A percentile compares a stretch with the other conserved stretches of the same genome.
These are phyloP conservation scores for Rhadina sibilatrix DNA, from an alignment of 2,113 vertebrate genomes.

Conservation along the genomic window DNA sequence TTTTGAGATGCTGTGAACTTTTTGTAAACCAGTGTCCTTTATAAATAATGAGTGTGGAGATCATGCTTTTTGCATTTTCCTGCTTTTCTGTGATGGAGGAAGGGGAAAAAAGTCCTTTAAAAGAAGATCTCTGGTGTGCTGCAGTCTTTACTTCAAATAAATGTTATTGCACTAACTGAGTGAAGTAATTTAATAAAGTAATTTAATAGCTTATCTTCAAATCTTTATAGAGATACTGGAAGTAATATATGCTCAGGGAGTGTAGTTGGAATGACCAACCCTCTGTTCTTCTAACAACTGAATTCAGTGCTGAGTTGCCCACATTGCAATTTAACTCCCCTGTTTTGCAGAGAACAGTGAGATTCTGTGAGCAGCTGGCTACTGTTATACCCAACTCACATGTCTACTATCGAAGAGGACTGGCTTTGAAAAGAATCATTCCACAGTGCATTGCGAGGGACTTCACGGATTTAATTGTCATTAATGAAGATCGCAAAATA, in stretches of 20 bases:
- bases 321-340: background rate
- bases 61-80: background rate
- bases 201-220: background rate
- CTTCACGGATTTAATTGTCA: conserved; percentile 92
- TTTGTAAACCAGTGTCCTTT: background rate
- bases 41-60: background rate
- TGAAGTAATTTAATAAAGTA: background rate
- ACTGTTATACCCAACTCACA: conserved; percentile 89
- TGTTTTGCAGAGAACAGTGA: conserved; percentile 87
- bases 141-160: background rate
- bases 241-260: background rate
- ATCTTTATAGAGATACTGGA: background rate
- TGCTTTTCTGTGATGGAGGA: background rate
- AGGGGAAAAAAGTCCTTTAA: background rate
- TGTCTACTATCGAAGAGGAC: conserved; percentile 94
- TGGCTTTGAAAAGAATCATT: conserved; percentile 94
- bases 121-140: background rate
- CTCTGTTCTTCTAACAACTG: background rate
- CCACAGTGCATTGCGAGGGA: conserved; percentile 90
- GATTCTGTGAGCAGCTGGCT: conserved; percentile 90
- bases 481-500: conserved; percentile 93
- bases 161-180: background rate
- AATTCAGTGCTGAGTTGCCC: background rate
- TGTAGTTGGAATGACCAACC: background rate
- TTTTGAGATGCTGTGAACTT: background rate